Conservation (phyloP, 2,797 vertebrate species). For the Danio aesculapii region DNA sequence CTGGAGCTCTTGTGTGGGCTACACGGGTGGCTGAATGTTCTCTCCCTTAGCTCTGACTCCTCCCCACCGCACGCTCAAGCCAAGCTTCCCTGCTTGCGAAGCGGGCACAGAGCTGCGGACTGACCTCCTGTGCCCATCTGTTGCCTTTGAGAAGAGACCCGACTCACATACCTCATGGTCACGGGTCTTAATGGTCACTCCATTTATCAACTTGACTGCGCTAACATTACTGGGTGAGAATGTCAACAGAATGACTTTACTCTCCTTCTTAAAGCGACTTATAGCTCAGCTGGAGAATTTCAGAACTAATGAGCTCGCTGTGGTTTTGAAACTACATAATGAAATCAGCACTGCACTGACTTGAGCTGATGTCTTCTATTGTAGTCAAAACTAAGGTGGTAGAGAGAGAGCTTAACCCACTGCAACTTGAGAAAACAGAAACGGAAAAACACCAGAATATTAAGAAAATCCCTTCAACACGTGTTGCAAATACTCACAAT, state of each 20-base stretch:
- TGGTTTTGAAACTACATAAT: too few species aligned
- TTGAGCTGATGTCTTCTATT: too few species aligned
- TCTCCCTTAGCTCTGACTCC: slow-evolving; percentile 40
- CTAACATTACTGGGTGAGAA: neutral
- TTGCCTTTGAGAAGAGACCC: slow-evolving; percentile 46
- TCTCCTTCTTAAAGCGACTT: neutral
- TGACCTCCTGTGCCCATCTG: slow-evolving; percentile 64
- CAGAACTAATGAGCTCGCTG: too few species aligned
- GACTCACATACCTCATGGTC: slow-evolving; percentile 14
- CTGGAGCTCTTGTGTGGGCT: slow-evolving; percentile 47
- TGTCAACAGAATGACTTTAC: neutral
- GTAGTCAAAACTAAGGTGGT: too few species aligned
- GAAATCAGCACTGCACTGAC: too few species aligned
- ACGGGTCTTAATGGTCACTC: slow-evolving; percentile 1
- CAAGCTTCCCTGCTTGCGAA: slow-evolving; percentile 46
- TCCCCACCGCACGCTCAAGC: slow-evolving; percentile 25
- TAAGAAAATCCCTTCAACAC: too few species aligned
- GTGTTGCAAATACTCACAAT: too few species aligned
- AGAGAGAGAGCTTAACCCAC: too few species aligned
- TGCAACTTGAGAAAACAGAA: too few species aligned
- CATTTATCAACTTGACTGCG: neutral
- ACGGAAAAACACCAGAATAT: too few species aligned
- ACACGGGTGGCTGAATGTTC: slow-evolving; percentile 41
- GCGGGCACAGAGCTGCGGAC: slow-evolving; percentile 32
- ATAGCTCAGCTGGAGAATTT: too few species aligned